These are phyloP conservation scores for Metopia argyrocephala DNA, from an alignment of 2,888 invertebrate species.

Conservation along the genomic window DNA sequence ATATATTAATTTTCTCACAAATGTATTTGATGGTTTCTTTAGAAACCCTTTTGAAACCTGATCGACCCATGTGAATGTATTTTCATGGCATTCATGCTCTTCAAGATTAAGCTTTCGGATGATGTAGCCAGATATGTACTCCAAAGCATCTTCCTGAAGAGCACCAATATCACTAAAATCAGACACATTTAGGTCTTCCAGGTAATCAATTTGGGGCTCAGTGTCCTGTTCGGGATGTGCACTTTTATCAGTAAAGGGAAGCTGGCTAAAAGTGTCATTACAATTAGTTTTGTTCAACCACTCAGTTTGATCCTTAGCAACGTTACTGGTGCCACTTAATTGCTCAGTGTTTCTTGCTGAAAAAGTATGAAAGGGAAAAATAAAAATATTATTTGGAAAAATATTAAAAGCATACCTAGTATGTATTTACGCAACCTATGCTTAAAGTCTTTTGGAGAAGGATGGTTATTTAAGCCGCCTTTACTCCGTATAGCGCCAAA, in stretches of 20 bases:
- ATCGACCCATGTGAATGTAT: too few species aligned
- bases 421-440: slow-evolving; percentile 33
- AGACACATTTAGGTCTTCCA: not conserved
- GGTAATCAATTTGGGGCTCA: not conserved
- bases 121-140: too few species aligned
- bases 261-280: not conserved
- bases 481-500: too few species aligned
- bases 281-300: not conserved
- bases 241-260: too few species aligned
- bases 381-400: too few species aligned
- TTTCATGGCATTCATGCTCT: slow-evolving; percentile 5
- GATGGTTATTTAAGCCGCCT: too few species aligned
- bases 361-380: not conserved
- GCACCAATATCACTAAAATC: not conserved
- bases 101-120: slow-evolving; percentile 14
- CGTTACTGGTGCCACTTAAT: not conserved
- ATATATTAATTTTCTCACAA: too few species aligned
- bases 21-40: too few species aligned
- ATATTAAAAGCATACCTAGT: slow-evolving; percentile 16
- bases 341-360: slow-evolving; percentile 18
- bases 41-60: too few species aligned
- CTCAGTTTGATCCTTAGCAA: not conserved
- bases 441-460: slow-evolving; percentile 31
- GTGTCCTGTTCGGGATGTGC: too few species aligned
- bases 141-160: too few species aligned